Percentiles rank a stretch among this genome's conserved stretches.
phyloP scores from a whole-genome alignment of 2,797 vertebrate genomes.

The Geotrypetes seraphini region DNA sequence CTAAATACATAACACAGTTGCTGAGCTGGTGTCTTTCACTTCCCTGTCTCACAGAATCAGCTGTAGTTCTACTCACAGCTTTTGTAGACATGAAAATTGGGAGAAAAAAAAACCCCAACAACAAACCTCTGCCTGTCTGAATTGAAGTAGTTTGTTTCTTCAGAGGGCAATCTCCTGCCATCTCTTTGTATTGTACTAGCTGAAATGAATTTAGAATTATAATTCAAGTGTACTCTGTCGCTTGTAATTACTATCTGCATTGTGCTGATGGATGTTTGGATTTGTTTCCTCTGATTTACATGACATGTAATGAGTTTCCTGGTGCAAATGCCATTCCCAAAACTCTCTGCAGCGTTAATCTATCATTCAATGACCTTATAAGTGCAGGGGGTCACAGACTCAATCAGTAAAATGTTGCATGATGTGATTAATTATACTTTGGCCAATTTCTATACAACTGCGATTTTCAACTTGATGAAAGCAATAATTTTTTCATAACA shows the following conservation, averaged over 20 bases:
- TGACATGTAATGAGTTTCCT: slow-evolving; percentile 50
- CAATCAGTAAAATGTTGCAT: slow-evolving; percentile 50
- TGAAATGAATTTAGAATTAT: slow-evolving; percentile 48
- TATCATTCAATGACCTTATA: slow-evolving; percentile 47
- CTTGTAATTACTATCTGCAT: slow-evolving; percentile 43
- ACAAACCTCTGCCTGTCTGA: too few species aligned
- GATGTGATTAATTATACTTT: too few species aligned
- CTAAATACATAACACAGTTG: too few species aligned
- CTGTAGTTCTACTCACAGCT: too few species aligned
- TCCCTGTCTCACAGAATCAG: too few species aligned
- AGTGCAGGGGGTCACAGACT: slow-evolving; percentile 41
- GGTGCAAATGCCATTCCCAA: slow-evolving; percentile 35
- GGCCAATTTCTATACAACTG: too few species aligned
- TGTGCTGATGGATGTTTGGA: slow-evolving; percentile 39
- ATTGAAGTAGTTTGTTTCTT: too few species aligned
- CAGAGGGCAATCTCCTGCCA: too few species aligned
- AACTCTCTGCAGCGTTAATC: slow-evolving; percentile 30
- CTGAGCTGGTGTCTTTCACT: too few species aligned
- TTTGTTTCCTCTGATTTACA: slow-evolving; percentile 59
- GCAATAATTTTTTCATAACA: slow-evolving; percentile 19
- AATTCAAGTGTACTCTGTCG: slow-evolving; percentile 32
- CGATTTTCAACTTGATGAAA: slow-evolving; percentile 43
- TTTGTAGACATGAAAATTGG: too few species aligned
- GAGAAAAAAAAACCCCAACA: too few species aligned
- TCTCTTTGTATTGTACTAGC: slow-evolving; percentile 44